Conservation (phyloP, 2,113 vertebrate genomes). For the Benitochromis conjunctus region DNA sequence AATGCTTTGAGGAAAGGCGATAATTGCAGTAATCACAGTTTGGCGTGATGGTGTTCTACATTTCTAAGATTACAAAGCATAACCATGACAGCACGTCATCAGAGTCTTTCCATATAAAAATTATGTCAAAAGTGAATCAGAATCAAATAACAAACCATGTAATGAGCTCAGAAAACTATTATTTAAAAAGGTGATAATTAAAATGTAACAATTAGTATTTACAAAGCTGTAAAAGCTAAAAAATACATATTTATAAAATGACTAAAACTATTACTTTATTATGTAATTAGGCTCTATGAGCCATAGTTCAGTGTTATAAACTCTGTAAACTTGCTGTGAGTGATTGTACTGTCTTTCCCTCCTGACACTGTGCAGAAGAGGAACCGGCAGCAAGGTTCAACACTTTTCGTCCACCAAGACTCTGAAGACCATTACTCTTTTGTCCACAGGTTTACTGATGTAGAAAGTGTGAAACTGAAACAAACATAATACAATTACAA, state of each 20-base stretch:
- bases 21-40: background rate
- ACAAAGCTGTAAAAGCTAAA: background rate
- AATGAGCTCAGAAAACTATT: background rate
- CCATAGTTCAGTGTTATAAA: background rate
- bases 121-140: background rate
- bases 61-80: background rate
- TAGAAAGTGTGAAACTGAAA: too few relatives aligned
- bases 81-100: background rate
- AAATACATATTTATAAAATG: background rate
- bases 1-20: background rate
- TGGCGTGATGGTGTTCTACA: background rate
- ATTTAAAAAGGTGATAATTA: background rate
- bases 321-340: background rate
- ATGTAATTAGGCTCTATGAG: background rate
- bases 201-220: background rate
- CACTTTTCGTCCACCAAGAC: too few relatives aligned
- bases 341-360: too few relatives aligned
- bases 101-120: background rate
- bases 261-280: background rate
- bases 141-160: background rate
- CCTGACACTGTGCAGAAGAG: too few relatives aligned
- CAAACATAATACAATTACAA: too few relatives aligned
- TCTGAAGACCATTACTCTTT: too few relatives aligned
- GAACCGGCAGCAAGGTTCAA: too few relatives aligned
- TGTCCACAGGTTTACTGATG: too few relatives aligned